Percentiles rank a stretch among this genome's conserved stretches.
Evolutionary conservation across 2,888 invertebrate genomes (phyloP).

Genomic region (Teleiodes luculella): DNA sequence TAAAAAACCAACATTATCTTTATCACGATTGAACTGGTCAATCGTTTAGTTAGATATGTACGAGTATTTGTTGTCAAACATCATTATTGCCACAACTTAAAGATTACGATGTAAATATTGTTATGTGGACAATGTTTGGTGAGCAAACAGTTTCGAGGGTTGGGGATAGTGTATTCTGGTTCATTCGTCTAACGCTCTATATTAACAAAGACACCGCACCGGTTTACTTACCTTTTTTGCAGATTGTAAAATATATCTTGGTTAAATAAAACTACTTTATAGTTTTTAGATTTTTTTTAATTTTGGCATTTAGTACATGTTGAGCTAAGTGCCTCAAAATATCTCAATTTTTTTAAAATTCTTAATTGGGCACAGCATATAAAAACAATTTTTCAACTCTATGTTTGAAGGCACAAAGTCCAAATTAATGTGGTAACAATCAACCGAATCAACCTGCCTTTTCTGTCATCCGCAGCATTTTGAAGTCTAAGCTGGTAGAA

Average conservation of each 20-base stretch:
- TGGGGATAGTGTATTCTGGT: neutral
- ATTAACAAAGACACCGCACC: neutral
- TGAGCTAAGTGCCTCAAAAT: too few relatives aligned
- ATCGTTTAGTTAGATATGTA: slow-evolving; percentile 21
- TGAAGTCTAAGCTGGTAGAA: neutral
- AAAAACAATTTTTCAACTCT: too few relatives aligned
- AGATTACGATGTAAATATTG: slow-evolving; percentile 61
- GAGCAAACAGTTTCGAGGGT: slow-evolving; percentile 45
- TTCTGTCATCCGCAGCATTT: neutral
- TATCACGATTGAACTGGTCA: slow-evolving; percentile 12
- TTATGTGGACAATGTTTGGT: slow-evolving; percentile 66
- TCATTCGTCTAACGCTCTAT: neutral
- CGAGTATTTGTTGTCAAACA: slow-evolving; percentile 21
- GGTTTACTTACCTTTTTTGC: too few relatives aligned
- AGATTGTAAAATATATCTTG: too few relatives aligned
- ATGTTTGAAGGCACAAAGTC: too few relatives aligned
- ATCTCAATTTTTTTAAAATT: too few relatives aligned
- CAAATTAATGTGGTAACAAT: too few relatives aligned
- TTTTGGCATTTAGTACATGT: too few relatives aligned
- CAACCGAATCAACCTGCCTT: too few relatives aligned
- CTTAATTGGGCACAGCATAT: too few relatives aligned
- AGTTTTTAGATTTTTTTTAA: too few relatives aligned
- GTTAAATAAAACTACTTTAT: too few relatives aligned
- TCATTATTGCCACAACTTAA: slow-evolving; percentile 44
- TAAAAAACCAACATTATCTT: neutral